Evolutionary conservation across 2,888 invertebrate species (phyloP), one percentile per base, ranked within the genome.

Genomic region (Cephus sareptanus): DNA sequence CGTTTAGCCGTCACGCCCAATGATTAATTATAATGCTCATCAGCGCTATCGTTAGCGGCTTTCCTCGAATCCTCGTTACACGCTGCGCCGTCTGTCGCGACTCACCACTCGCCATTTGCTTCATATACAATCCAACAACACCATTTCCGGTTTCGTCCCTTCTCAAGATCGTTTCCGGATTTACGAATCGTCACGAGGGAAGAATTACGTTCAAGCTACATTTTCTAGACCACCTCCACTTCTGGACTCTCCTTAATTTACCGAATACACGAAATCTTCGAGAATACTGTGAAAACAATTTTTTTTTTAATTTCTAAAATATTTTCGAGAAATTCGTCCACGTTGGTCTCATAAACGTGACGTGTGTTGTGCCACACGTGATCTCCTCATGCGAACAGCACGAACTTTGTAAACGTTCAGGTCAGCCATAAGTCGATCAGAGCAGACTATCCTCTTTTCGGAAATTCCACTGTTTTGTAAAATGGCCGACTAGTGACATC

Each of bases 1-100:
- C 34, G 33, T 71, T 71, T 71, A 71, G 31, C 71, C 71, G 71
- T 71, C 71, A 33, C 71, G 4, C 71, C 34, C 56, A 69, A 74
- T 77, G 77, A 77, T 77, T 77, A 74, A 77, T 77, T 75, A 69
- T 69, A 74, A 77, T 74, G 77, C 74, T 77, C 77, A 74, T 77
- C 77, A 77, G 74, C 74, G 77, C 31, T 71, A 71, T 31, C 71
- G 71, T 71, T 31, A 31, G 71, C 71, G 56, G 56, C 56, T 56
- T 56, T 56, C 23, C 56, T 23, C 56, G 56, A 23, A 56, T 56
- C 56, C 56, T 56, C 56, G 23, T 23, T 56, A 56, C 56, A 56
- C 40, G 40, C 56, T 56, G 56, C 56, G 56, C 56, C 56, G 56
- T 23, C 56, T 56, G 56, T 23, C 56, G 56, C 56, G 56, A 56